Conservation (phyloP, 2,888 invertebrate genomes). For the Lepidonotus clava region DNA sequence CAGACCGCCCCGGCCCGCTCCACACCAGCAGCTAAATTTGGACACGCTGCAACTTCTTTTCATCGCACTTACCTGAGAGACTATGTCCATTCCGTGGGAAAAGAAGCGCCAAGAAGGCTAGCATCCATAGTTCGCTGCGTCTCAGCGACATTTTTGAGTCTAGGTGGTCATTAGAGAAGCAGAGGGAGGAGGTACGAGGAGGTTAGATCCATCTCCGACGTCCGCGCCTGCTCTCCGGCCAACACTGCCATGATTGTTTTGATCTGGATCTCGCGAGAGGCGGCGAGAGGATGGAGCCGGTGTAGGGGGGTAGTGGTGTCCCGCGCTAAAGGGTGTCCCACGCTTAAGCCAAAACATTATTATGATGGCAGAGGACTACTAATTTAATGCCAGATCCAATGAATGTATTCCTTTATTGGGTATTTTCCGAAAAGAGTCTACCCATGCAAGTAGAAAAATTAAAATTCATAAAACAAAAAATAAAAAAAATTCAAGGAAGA, state of each 20-base stretch:
- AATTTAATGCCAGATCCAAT: no score
- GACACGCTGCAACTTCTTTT: not conserved
- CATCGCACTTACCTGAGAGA: slow-evolving; percentile 8
- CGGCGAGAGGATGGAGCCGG: no score
- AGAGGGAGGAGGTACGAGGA: not conserved
- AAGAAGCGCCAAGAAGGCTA: slow-evolving; percentile 37
- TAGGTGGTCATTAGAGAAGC: not conserved
- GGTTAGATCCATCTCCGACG: not conserved
- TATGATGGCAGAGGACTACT: no score
- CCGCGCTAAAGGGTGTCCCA: no score
- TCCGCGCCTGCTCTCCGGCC: slow-evolving; percentile 16
- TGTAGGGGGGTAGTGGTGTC: no score
- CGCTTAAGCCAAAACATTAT: no score
- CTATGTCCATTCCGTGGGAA: not conserved
- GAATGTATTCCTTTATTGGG: no score
- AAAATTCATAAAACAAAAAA: no score
- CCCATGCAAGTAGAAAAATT: no score
- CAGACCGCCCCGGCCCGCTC: not conserved
- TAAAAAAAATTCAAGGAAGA: no score
- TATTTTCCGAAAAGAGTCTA: no score
- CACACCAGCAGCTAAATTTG: slow-evolving; percentile 35
- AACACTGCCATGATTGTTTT: slow-evolving; percentile 46
- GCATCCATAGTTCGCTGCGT: slow-evolving; percentile 18
- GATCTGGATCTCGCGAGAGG: slow-evolving; percentile 31
- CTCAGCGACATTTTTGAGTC: slow-evolving; percentile 4